Conservation (phyloP, 2,797 vertebrate genomes). For the Malacoctenus gilli region DNA sequence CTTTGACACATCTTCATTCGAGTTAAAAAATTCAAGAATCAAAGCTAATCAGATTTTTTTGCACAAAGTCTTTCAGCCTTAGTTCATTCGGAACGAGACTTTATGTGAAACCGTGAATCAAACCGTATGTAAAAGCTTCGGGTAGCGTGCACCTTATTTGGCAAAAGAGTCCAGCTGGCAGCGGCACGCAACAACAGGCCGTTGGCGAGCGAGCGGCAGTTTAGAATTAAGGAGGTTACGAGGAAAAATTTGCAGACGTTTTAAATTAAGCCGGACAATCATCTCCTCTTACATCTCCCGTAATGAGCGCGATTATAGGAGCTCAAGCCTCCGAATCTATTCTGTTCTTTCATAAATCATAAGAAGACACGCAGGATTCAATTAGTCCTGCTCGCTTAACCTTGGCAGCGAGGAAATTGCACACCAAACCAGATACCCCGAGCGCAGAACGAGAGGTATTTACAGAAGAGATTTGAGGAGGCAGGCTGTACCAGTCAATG, state of each 20-base stretch:
- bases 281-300: conserved; percentile 58
- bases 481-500: conserved; percentile 38
- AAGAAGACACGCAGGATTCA: conserved; percentile 68
- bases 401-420: conserved; percentile 63
- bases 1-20: no score
- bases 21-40: no score
- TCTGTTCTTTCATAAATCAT: conserved; percentile 68
- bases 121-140: conserved; percentile 33
- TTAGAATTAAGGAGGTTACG: conserved; percentile 53
- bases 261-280: conserved; percentile 69
- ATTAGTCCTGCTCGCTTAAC: conserved; percentile 72
- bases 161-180: conserved; percentile 47
- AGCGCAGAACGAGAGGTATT: conserved; percentile 53
- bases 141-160: conserved; percentile 49
- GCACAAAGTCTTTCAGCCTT: no score
- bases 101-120: conserved; percentile 49
- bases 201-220: conserved; percentile 36
- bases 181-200: neutral
- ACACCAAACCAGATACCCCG: conserved; percentile 47
- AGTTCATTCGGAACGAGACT: no score
- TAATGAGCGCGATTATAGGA: conserved; percentile 72
- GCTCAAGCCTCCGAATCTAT: conserved; percentile 63
- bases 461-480: conserved; percentile 54
- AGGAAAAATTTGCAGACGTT: conserved; percentile 63
- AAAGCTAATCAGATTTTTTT: no score